A percentile compares a stretch with the other conserved stretches of the same genome.
These are phyloP conservation scores for Brevimyrus niger DNA, from an alignment of 2,113 vertebrate species.

Conservation along the genomic window DNA sequence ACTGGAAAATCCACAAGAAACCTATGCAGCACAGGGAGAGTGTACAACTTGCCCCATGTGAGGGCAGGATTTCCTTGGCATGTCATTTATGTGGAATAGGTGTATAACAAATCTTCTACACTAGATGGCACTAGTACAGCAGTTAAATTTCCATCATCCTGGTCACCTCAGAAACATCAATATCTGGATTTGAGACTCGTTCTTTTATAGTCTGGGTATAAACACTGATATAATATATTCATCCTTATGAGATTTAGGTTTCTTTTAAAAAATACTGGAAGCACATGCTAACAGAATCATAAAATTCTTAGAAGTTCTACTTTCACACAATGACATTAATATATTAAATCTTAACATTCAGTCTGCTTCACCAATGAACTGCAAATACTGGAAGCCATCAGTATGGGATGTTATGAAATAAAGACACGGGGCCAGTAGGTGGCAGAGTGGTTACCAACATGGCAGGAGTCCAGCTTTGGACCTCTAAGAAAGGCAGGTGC, in stretches of 20 bases:
- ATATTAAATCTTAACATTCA: not conserved
- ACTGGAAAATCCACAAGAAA: not conserved
- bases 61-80: not conserved
- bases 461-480: not conserved
- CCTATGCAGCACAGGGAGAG: not conserved
- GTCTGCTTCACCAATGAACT: not conserved
- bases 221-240: not conserved
- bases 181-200: not conserved
- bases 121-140: not conserved
- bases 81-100: not conserved
- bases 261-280: not conserved
- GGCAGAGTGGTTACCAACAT: not conserved
- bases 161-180: not conserved
- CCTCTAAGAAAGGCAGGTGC: not conserved
- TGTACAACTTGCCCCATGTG: not conserved
- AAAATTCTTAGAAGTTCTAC: not conserved
- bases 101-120: not conserved
- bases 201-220: not conserved
- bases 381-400: not conserved
- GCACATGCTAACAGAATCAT: not conserved
- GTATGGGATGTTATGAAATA: not conserved
- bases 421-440: not conserved
- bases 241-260: not conserved
- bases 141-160: not conserved
- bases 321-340: not conserved